A percentile compares a stretch with the other conserved stretches of the same genome.
Evolutionary conservation across 2,888 invertebrate genomes (phyloP).

Genomic region (Carpatolechia fugitivella): DNA sequence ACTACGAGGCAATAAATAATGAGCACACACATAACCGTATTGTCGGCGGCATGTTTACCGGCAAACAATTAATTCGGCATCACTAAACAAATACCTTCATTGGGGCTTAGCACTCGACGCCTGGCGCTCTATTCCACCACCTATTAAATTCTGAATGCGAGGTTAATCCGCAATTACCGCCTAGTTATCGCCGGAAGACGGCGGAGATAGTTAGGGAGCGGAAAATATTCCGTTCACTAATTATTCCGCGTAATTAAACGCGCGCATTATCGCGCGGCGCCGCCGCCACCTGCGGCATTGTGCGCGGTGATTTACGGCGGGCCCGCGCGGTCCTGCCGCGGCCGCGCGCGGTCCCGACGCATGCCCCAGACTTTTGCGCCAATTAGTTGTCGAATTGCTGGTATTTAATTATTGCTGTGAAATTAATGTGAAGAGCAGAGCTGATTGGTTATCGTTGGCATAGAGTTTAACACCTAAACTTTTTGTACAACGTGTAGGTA

Average conservation of each 20-base stretch:
- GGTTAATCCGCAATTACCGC: conserved; percentile 78
- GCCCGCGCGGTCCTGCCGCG: conserved; percentile 42
- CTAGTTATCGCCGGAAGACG: conserved; percentile 79
- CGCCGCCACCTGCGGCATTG: conserved; percentile 78
- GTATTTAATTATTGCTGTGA: conserved; percentile 73
- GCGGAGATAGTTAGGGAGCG: conserved; percentile 78
- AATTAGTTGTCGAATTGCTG: conserved; percentile 77
- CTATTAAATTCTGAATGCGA: conserved; percentile 76
- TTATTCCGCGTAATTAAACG: conserved; percentile 80
- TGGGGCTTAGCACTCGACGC: conserved; percentile 36
- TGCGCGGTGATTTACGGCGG: conserved; percentile 69
- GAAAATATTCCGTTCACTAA: conserved; percentile 80
- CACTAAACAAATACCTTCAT: conserved; percentile 69
- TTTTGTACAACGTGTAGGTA: too few relatives aligned
- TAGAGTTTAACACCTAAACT: too few relatives aligned
- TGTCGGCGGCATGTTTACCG: conserved; percentile 46
- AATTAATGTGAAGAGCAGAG: conserved; percentile 62
- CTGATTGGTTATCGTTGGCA: conserved; percentile 17
- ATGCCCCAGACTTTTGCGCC: conserved; percentile 73
- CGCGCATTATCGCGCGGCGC: conserved; percentile 74
- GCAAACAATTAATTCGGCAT: conserved; percentile 64
- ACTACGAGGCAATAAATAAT: conserved; percentile 22
- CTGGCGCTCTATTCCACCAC: conserved; percentile 48
- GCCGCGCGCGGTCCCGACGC: conserved; percentile 59
- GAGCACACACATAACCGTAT: conserved; percentile 13